These are phyloP conservation scores for Anoura caudifer DNA, from an alignment of 2,113 vertebrate species.

Conservation along the genomic window DNA sequence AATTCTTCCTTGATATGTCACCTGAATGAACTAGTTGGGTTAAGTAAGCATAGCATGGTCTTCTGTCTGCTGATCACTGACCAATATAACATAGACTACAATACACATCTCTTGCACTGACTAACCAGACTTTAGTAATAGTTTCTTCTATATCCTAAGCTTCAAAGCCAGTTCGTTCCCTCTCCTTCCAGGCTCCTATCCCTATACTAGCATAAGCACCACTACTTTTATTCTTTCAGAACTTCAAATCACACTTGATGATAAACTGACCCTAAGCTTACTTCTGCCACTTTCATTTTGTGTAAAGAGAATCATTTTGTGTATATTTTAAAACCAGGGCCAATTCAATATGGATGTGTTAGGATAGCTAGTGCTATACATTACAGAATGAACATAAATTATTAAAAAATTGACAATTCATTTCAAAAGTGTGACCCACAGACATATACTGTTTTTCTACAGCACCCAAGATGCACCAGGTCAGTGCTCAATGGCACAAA, in stretches of 20 bases:
- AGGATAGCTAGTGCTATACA: neutral
- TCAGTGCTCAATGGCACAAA: neutral
- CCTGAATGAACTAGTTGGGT: neutral
- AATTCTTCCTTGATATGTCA: neutral
- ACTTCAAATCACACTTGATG: neutral
- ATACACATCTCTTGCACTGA: rapidly evolving
- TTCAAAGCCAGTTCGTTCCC: neutral
- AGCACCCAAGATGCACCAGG: too few relatives aligned
- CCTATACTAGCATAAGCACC: neutral
- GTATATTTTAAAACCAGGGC: neutral
- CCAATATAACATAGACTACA: rapidly evolving
- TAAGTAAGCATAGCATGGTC: neutral
- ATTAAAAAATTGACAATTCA: neutral
- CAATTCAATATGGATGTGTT: neutral
- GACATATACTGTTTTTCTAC: rapidly evolving
- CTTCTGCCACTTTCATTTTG: neutral
- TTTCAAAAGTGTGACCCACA: neutral
- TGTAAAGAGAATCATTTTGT: neutral
- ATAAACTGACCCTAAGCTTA: neutral
- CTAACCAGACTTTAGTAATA: neutral
- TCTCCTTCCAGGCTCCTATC: neutral
- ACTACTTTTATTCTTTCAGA: too few relatives aligned
- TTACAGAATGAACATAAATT: neutral
- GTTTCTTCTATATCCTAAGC: neutral
- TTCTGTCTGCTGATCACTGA: neutral